Percentiles rank a stretch among this genome's conserved stretches.
These are phyloP conservation scores for Oscheius sp. DNA, from an alignment of 2,888 invertebrate species.

Conservation along the genomic window DNA sequence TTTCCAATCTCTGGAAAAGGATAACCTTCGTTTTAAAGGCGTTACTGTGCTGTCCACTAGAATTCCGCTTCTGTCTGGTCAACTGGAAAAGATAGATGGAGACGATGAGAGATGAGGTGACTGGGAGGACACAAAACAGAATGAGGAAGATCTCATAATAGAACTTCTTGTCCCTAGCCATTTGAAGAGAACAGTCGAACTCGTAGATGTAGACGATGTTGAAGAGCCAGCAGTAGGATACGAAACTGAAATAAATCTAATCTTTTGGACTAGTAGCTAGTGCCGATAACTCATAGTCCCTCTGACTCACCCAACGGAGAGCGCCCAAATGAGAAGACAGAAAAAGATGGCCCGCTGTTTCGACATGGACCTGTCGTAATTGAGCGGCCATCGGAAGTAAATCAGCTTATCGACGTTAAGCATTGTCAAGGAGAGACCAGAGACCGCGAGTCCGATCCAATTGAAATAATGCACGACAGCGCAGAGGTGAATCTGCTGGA, in stretches of 20 bases:
- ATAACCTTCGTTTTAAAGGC: slow-evolving; percentile 59
- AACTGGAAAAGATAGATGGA: slow-evolving; percentile 72
- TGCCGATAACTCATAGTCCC: not conserved
- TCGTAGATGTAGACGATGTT: slow-evolving; percentile 69
- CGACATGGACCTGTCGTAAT: slow-evolving; percentile 72
- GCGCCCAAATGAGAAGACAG: slow-evolving; percentile 69
- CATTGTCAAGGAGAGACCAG: slow-evolving; percentile 71
- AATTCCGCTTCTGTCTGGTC: slow-evolving; percentile 57
- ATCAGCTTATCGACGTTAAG: slow-evolving; percentile 72
- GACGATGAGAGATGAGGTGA: slow-evolving; percentile 70
- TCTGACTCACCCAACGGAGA: slow-evolving; percentile 66
- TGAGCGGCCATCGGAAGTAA: slow-evolving; percentile 72
- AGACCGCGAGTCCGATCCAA: slow-evolving; percentile 72
- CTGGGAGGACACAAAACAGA: slow-evolving; percentile 70
- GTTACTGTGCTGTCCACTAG: slow-evolving; percentile 47
- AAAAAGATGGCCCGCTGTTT: slow-evolving; percentile 68
- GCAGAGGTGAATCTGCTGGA: slow-evolving; percentile 67
- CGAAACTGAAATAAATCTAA: slow-evolving; percentile 61
- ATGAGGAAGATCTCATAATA: slow-evolving; percentile 72
- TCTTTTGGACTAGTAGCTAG: not conserved
- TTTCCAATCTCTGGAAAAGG: not conserved
- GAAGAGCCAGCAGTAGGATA: slow-evolving; percentile 71
- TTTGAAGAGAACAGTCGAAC: slow-evolving; percentile 68
- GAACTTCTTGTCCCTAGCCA: slow-evolving; percentile 66
- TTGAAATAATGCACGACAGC: slow-evolving; percentile 71